Base-by-base conservation (phyloP, 2,113 vertebrate species). In the Empidonax traillii region DNA sequence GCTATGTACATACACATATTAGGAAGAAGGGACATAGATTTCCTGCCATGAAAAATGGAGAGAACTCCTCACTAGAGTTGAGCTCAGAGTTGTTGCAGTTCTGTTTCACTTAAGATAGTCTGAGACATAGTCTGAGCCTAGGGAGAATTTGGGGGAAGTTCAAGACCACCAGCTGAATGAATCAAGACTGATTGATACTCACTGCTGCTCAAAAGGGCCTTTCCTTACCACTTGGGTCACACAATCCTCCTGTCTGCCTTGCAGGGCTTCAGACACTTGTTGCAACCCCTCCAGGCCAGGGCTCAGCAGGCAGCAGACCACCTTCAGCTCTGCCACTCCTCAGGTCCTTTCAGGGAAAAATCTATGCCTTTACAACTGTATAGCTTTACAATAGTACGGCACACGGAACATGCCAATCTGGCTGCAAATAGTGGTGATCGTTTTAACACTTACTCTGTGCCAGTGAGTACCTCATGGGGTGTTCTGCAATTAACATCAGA, bases 11-110 rank as follows among this genome's bases (percentile, higher is more conserved):
- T 33, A 94, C 69, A 71, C 63, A 17, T 59, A 85, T 61, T 75
- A 87, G 63, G 51, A 90, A 74, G 27, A 46, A 69, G 83, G 59
- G 85, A 74, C 86, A 85, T 30, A 66, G 61, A 47, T 90, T 93
- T 87, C 77, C 76, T 63, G 56, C 31, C 28, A 61, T 24, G 61
- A 62, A 87, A 91, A 84, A 75, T 46, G 78, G 63, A 69, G 28
- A 5, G n/a, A 41, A 17, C 25, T 77, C 67, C 28, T 58, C 43
- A 15, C 31, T 75, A 35, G 47, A 81, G 53, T 3, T 77, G 68
- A 90, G 35, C 56, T 92, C 62, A 27, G 37, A 37, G 27, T 37
- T 66, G 30, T 44, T 51, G 30, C 31, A 72, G 39, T 63, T 33
- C 46, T 39, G 46, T 47, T 69, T 55, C 55, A 14, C 71, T 83